Evolutionary conservation across 2,888 invertebrate genomes (phyloP).

Genomic region (Cheilosia vernalis): DNA sequence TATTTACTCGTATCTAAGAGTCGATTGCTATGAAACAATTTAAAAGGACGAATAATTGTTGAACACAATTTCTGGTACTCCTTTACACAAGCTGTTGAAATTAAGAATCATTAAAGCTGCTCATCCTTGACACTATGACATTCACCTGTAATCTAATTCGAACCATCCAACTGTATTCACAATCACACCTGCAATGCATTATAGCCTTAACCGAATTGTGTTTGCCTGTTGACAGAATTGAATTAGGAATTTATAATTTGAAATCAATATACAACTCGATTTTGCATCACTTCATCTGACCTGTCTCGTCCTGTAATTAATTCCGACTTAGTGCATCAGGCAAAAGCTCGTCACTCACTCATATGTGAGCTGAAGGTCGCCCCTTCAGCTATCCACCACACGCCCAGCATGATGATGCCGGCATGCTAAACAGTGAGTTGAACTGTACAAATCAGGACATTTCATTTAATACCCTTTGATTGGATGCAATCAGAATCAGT

Average conservation of each 20-base stretch:
- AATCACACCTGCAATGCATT: background rate
- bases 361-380: background rate
- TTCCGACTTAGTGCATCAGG: slow-evolving; percentile 14
- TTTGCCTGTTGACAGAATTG: slow-evolving; percentile 39
- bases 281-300: slow-evolving; percentile 3
- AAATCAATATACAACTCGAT: slow-evolving; percentile 18
- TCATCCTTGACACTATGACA: background rate
- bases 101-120: background rate
- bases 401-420: background rate
- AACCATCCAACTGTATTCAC: background rate
- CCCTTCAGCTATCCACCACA: background rate
- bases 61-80: background rate
- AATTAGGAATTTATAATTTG: slow-evolving; percentile 8
- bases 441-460: slow-evolving; percentile 32
- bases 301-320: slow-evolving; percentile 26
- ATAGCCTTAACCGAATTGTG: background rate
- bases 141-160: background rate
- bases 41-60: too few species aligned
- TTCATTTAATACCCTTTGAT: slow-evolving; percentile 34
- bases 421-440: slow-evolving; percentile 8
- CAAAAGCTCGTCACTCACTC: background rate
- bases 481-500: slow-evolving; percentile 38
- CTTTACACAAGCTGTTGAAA: background rate
- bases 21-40: too few species aligned
- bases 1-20: too few species aligned